phyloP scores from a whole-genome alignment of 1,140 invertebrate genomes.

The Musca domestica region DNA sequence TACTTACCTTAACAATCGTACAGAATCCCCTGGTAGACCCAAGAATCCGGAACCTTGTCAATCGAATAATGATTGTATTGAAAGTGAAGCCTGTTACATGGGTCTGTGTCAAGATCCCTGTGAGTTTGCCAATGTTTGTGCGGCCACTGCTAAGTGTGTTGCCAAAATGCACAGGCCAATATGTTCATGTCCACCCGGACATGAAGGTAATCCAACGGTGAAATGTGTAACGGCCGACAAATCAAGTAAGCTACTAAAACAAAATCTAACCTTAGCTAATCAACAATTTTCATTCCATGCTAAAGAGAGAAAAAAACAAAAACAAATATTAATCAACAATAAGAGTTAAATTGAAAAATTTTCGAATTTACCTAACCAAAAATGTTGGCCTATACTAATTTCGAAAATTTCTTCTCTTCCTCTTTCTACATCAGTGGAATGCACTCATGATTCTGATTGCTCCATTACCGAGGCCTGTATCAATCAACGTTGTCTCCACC shows the following conservation, averaged over 20 bases:
- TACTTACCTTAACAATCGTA: slow-evolving; percentile 9
- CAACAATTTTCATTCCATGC: not conserved
- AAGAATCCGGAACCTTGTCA: slow-evolving; percentile 69
- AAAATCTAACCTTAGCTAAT: not conserved
- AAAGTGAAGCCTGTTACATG: slow-evolving; percentile 72
- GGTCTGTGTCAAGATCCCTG: slow-evolving; percentile 72
- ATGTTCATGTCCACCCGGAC: slow-evolving; percentile 71
- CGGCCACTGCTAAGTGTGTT: slow-evolving; percentile 66
- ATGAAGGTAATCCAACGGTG: slow-evolving; percentile 72
- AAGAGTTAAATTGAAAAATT: not conserved
- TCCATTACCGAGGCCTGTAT: slow-evolving; percentile 77
- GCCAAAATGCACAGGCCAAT: slow-evolving; percentile 73
- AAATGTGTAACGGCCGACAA: slow-evolving; percentile 66
- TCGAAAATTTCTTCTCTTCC: not conserved
- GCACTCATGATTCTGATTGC: slow-evolving; percentile 78
- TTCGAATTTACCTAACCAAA: not conserved
- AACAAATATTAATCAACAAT: slow-evolving; percentile 23
- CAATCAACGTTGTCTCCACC: slow-evolving; percentile 74
- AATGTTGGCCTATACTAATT: too few species aligned
- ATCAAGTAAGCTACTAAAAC: slow-evolving; percentile 64
- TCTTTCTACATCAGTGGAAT: slow-evolving; percentile 64
- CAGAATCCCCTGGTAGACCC: slow-evolving; percentile 65
- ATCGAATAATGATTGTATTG: slow-evolving; percentile 72
- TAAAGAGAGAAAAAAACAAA: not conserved
- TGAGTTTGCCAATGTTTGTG: slow-evolving; percentile 72